Base-by-base conservation (phyloP, 2,113 vertebrate genomes). In the Paraplagusia blochii region DNA sequence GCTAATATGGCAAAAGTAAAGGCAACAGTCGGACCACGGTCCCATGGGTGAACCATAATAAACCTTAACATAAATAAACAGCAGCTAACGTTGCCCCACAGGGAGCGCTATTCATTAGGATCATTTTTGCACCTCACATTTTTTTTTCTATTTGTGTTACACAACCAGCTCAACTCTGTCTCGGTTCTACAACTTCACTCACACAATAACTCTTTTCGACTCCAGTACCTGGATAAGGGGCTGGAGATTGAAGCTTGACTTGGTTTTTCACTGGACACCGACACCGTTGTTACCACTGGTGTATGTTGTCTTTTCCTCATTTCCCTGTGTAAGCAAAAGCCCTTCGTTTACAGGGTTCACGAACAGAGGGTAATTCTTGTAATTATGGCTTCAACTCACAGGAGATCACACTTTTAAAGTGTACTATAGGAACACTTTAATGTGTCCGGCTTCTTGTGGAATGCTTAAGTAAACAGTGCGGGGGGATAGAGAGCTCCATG, bases 131-230 rank as follows among this genome's bases (percentile, higher is more conserved):
- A 29, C 22, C 2, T 29, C 2, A 6, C 22, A 29, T 29, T 29
- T 29, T 29, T 29, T 29, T 29, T 29, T 29, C 6, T 6, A 29
- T 29, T 29, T 29, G 22, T 29, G 2, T 29, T 29, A 29, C 22
- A 29, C 22, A 29, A 29, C 22, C 22, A 4, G 22, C 22, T 6
- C 6, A 29, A 29, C 22, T 29, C 2, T 29, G 2, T 29, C 22
- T 29, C 2, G 22, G 22, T 29, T 29, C 22, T 29, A 29, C 22
- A 6, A 29, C 22, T 29, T 29, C 22, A 29, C 80, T 74, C 66
- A 85, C n/a, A 85, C 77, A 87, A 87, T 82, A 54, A 75, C 79
- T 81, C 83, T 73, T 83, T 83, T 88, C 72, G 81, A 79, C 71
- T 71, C 58, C 50, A 61, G 77, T 84, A 88, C 87, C 82, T 83